Percentiles rank a stretch among this genome's conserved stretches.
Evolutionary conservation across 1,140 invertebrate genomes (phyloP).

Genomic region (Caenorhabditis briggsae): DNA sequence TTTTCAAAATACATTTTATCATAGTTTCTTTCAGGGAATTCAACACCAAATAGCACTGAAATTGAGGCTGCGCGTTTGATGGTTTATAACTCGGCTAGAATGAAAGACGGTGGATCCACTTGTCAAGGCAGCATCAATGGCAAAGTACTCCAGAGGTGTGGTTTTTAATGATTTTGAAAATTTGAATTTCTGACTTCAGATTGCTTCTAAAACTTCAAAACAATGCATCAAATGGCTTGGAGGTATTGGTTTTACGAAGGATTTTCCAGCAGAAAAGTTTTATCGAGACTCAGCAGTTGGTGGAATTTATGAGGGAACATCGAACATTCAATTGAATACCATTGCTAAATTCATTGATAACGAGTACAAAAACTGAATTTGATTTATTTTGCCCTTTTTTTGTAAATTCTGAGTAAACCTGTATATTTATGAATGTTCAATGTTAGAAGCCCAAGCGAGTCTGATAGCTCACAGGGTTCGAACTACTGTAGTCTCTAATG

Average conservation of each 20-base stretch:
- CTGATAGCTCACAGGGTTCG: no score
- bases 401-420: not conserved
- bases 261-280: conserved; percentile 95
- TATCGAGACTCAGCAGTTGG: conserved; percentile 84
- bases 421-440: no score
- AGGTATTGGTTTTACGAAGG: conserved; percentile 93
- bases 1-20: not conserved
- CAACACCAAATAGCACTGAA: conserved; percentile 95
- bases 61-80: conserved; percentile 89
- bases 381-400: not conserved
- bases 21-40: conserved; percentile 83
- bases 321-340: conserved; percentile 94
- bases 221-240: conserved; percentile 98
- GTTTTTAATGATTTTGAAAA: not conserved
- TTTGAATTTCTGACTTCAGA: not conserved
- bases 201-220: conserved; percentile 30
- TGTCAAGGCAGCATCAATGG: conserved; percentile 94
- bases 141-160: conserved; percentile 84
- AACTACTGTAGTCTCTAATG: no score
- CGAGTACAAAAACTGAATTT: conserved; percentile 79
- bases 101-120: conserved; percentile 79
- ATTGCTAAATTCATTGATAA: conserved; percentile 89
- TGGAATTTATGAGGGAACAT: conserved; percentile 97
- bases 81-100: conserved; percentile 91
- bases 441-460: no score